Evolutionary conservation across 2,113 vertebrate species (phyloP), one percentile per base, ranked within the genome.

Genomic region (Acanthisitta chloris): DNA sequence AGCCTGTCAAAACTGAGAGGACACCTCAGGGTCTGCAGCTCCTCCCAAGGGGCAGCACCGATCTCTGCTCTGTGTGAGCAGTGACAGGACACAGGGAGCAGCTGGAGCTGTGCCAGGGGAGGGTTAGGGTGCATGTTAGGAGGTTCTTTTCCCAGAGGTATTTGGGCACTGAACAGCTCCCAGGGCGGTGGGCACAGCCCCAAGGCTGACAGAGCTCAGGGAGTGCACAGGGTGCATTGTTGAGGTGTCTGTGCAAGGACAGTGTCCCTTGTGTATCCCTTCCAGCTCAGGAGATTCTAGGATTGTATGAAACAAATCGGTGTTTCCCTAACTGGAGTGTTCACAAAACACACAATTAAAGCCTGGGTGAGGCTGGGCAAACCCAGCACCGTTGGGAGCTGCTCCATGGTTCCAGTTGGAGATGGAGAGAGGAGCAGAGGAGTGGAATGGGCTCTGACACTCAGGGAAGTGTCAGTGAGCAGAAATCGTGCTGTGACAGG

Each of bases 321-420:
- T 52, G 36, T 48, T 85, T 64, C n/a, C 69, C 57, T 33, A 31
- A 33, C 34, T 48, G 33, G 34, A 84, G 67, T 5, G 29, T 24
- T 92, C 54, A 64, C 36, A 77, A 93, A 96, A 76, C 0, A 25
- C 33, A 34, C 42, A 96, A 88, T 90, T 97, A 94, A 92, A 73
- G 82, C 4, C 62, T 92, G 94, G 94, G 94, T 40, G 94, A 93
- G 95, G 94, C 92, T 49, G 54, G 88, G 70, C 91, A 81, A 96
- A 94, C 90, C 96, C 93, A 4, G 21, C 25, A 81, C 48, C 8
- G 66, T 42, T 87, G 70, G 90, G 92, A 91, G 57, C 72, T 67
- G 42, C 36, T 80, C 54, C 21, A 31, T 51, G 69, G 65, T 67
- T 88, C 40, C 33, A 34, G 48, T 24, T 73, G 84, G 82, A 64